These are phyloP conservation scores for Holothuria leucospilota DNA, from an alignment of 53 echinoderm and acorn worm species.

Conservation along the genomic window DNA sequence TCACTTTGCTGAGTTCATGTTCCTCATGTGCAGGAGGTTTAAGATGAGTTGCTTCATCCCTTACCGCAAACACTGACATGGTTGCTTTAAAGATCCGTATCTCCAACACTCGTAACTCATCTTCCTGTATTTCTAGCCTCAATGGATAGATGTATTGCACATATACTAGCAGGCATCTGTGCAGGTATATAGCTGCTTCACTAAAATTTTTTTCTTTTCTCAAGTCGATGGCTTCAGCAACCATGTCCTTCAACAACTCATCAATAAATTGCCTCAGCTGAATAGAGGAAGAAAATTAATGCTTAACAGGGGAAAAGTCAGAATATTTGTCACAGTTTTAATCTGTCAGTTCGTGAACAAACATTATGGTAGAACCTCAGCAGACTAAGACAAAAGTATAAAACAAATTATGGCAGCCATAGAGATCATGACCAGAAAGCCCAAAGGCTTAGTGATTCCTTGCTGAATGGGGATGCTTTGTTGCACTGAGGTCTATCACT, in stretches of 20 bases:
- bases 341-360: too few relatives aligned
- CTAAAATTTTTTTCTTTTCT: slow-evolving; percentile 9
- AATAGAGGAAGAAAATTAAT: not conserved
- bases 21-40: too few relatives aligned
- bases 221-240: slow-evolving; percentile 16
- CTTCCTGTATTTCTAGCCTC: not conserved
- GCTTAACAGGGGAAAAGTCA: too few relatives aligned
- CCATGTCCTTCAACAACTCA: slow-evolving; percentile 26
- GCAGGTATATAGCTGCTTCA: not conserved
- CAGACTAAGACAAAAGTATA: too few relatives aligned
- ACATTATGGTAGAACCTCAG: too few relatives aligned
- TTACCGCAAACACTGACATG: slow-evolving; percentile 41
- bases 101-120: slow-evolving; percentile 19
- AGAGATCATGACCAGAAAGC: too few relatives aligned
- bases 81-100: slow-evolving; percentile 34
- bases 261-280: slow-evolving; percentile 23
- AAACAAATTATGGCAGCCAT: too few relatives aligned
- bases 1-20: too few relatives aligned
- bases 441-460: too few relatives aligned
- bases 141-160: slow-evolving; percentile 14
- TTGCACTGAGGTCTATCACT: too few relatives aligned
- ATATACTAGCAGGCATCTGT: slow-evolving; percentile 10
- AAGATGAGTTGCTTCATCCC: not conserved
- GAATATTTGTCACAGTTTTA: too few relatives aligned
- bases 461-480: too few relatives aligned